Conservation (phyloP, 2,113 vertebrate species). For the Mugil cephalus region DNA sequence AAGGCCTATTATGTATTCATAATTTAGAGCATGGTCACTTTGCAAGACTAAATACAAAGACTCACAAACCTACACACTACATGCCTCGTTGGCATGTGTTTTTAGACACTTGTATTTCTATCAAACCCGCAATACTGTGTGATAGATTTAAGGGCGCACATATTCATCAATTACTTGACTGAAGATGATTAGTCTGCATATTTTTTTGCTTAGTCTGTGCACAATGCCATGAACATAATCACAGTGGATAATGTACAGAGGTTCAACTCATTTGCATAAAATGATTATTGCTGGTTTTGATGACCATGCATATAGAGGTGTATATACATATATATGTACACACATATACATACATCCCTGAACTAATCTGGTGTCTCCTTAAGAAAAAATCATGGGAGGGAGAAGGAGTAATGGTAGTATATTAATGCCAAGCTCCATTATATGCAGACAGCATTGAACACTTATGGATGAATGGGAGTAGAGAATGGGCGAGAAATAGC, state of each 20-base stretch:
- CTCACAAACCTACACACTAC: no score
- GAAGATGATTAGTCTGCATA: background rate
- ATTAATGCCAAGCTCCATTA: conserved; percentile 44
- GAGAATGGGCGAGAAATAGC: conserved; percentile 39
- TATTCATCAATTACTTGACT: background rate
- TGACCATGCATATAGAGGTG: background rate
- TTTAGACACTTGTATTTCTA: no score
- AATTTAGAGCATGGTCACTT: no score
- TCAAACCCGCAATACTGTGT: no score
- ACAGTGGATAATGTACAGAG: background rate
- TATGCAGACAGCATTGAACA: conserved; percentile 16
- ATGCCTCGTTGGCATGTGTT: no score
- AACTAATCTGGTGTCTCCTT: conserved; percentile 18
- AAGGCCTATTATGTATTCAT: no score
- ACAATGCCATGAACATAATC: background rate
- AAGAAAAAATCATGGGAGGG: conserved; percentile 1
- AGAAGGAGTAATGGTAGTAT: conserved; percentile 14
- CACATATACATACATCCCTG: background rate
- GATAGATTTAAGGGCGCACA: fast-evolving
- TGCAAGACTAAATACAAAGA: no score
- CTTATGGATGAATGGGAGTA: conserved; percentile 15
- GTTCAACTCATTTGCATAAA: background rate
- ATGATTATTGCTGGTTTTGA: background rate
- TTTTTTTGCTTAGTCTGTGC: background rate
- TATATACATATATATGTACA: no score